Evolutionary conservation across 2,888 invertebrate genomes (phyloP), one percentile per base, ranked within the genome.

Genomic region (Diaphora mendica): DNA sequence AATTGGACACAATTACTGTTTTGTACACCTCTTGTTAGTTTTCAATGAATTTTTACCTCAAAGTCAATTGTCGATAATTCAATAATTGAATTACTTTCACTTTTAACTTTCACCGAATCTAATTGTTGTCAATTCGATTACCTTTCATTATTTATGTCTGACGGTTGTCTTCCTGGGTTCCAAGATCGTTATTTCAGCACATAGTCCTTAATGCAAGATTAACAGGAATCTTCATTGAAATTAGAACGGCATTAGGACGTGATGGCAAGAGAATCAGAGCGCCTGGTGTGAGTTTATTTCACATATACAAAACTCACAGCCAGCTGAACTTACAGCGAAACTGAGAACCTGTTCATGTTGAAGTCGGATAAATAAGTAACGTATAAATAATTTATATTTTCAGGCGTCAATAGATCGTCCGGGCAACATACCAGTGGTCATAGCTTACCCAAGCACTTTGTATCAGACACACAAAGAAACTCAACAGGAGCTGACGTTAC

Each of bases 381-480:
- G 55, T n/a, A 42, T 35, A 15, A 55, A 33, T 48, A 33, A 11
- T 0, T 67, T 71, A 33, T 71, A 3, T 20, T 94, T 95, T 13
- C 92, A 97, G 97, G 98, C 98, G 15, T 97, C 98, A 17, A 96
- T 98, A 79, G 97, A 97, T 77, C 97, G 97, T 44, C 98, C 98
- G 0, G 98, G 98, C 66, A 98, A 98, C 91, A 98, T 98, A 79
- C 98, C 98, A 3, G 98, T 98, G 48, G 98, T 98, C 8, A 93
- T 98, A 76, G 97, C 98, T 48, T 97, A 97, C 83, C 97, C 97
- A 1, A 97, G 97, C 82, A 96, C 97, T 0, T 92, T 98, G 23
- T 97, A 98, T 90, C 97, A 97, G 90, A 98, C 98, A 1, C 96
- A 97, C 76, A 95, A 96, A 68, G 97, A 97, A n/a, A 96, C 96